These are phyloP conservation scores for Acipenser ruthenus DNA, from an alignment of 2,797 vertebrate genomes.

Conservation along the genomic window DNA sequence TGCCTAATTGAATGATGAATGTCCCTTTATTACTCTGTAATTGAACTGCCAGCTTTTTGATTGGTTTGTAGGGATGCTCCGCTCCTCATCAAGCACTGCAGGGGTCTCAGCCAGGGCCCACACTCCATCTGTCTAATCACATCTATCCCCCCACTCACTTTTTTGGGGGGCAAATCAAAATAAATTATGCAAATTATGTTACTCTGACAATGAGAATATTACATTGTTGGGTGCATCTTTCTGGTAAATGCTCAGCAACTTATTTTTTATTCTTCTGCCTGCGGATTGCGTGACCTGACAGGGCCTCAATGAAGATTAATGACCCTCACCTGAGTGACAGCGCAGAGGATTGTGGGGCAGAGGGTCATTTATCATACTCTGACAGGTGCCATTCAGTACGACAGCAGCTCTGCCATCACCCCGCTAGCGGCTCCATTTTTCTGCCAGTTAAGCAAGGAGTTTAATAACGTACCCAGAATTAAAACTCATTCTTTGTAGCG, in stretches of 20 bases:
- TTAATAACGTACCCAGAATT: conserved; percentile 83
- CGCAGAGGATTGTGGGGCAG: conserved; percentile 82
- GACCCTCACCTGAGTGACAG: conserved; percentile 95
- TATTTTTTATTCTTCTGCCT: conserved; percentile 47
- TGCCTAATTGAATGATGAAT: conserved; percentile 99
- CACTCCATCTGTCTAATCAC: conserved; percentile 90
- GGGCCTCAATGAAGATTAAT: conserved; percentile 96
- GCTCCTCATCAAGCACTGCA: conserved; percentile 47
- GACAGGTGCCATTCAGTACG: conserved; percentile 97
- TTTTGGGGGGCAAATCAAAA: conserved; percentile 67
- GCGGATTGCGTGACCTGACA: conserved; percentile 74
- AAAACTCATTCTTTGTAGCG: conserved; percentile 87
- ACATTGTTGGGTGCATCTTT: conserved; percentile 42
- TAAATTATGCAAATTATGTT: conserved; percentile 82
- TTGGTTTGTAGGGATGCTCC: conserved; percentile 69
- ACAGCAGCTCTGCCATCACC: conserved; percentile 43
- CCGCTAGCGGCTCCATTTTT: conserved; percentile 59
- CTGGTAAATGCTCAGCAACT: conserved; percentile 44
- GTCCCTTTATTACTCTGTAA: conserved; percentile 94
- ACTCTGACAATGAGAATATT: conserved; percentile 59
- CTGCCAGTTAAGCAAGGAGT: conserved; percentile 72
- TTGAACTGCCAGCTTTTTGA: conserved; percentile 81
- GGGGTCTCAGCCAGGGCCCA: conserved; percentile 60
- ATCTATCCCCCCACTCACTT: conserved; percentile 63
- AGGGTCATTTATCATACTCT: conserved; percentile 96